Conservation (phyloP, 2,888 invertebrate genomes). For the Troglohyphantes excavatus region DNA sequence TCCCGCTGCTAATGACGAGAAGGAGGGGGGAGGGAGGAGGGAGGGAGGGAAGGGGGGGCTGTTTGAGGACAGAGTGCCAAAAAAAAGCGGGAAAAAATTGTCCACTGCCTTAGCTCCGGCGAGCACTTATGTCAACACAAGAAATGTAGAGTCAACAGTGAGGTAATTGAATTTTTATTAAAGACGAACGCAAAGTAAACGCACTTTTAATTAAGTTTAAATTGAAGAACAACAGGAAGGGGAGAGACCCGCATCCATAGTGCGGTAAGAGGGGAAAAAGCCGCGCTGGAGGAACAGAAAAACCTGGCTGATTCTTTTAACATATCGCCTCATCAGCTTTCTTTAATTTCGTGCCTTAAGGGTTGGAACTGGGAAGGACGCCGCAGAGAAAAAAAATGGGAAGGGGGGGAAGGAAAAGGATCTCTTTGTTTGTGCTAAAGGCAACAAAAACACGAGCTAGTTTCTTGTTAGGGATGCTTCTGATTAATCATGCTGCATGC, state of each 20-base stretch:
- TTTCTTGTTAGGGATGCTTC: constrained; percentile 78
- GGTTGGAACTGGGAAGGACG: constrained; percentile 58
- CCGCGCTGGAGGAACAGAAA: constrained; percentile 67
- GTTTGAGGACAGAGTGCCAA: constrained; percentile 76
- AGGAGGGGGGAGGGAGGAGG: constrained; percentile 27
- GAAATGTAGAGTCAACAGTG: constrained; percentile 79
- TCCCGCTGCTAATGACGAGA: constrained; percentile 75
- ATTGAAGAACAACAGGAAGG: constrained; percentile 79
- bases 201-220: constrained; percentile 79
- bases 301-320: constrained; percentile 77
- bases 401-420: too few relatives aligned
- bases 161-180: constrained; percentile 79
- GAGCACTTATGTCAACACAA: constrained; percentile 78
- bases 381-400: constrained; percentile 38
- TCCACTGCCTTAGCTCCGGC: constrained; percentile 75
- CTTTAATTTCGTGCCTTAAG: constrained; percentile 79
- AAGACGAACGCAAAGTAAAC: constrained; percentile 79
- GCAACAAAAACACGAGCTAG: constrained; percentile 77
- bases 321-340: constrained; percentile 78
- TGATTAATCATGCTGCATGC: constrained; percentile 78
- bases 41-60: constrained; percentile 45
- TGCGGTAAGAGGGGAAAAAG: constrained; percentile 67
- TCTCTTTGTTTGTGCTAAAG: constrained; percentile 78
- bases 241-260: constrained; percentile 75
- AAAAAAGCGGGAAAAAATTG: constrained; percentile 73